Evolutionary conservation across 2,113 vertebrate genomes (phyloP).

Genomic region (Gadus macrocephalus): DNA sequence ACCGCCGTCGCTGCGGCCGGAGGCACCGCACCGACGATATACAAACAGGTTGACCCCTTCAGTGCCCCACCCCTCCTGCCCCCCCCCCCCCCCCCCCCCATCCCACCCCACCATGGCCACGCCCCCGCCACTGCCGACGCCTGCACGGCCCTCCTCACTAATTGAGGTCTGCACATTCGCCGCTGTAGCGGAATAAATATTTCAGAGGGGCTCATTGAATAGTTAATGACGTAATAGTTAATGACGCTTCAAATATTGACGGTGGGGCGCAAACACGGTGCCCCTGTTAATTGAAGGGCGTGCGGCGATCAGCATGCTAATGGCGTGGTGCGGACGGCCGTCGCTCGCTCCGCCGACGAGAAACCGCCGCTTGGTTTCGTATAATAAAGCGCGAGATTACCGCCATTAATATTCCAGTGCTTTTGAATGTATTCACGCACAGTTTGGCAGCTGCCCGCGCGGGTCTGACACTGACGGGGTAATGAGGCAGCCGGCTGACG

Average conservation of each 20-base stretch:
- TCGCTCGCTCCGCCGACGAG: conserved; percentile 4
- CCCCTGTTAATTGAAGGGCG: conserved; percentile 25
- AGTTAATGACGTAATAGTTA: conserved; percentile 39
- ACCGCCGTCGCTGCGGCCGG: conserved; percentile 8
- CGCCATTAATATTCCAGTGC: conserved; percentile 53
- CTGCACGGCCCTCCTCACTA: conserved; percentile 20
- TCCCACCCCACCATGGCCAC: background rate
- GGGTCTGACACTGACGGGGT: conserved; percentile 27
- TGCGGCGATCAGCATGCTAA: conserved; percentile 24
- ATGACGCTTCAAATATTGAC: conserved; percentile 19
- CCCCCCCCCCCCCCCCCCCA: background rate
- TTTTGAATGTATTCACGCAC: conserved; percentile 61
- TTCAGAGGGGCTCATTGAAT: conserved; percentile 52
- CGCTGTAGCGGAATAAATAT: conserved; percentile 28
- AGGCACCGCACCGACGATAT: conserved; percentile 38
- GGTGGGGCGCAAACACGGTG: conserved; percentile 21
- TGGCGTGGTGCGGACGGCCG: conserved; percentile 22
- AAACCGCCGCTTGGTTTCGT: conserved; percentile 7
- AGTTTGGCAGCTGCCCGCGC: conserved; percentile 33
- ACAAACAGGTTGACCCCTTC: conserved; percentile 45
- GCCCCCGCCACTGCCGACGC: conserved; percentile 50
- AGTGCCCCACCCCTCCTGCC: conserved; percentile 24
- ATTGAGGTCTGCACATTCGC: conserved; percentile 37
- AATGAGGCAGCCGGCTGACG: conserved; percentile 30
- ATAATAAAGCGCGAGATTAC: conserved; percentile 42